A percentile compares a stretch with the other conserved stretches of the same genome.
These are phyloP conservation scores for Drosophila tristis DNA, from an alignment of 1,140 invertebrate species.

Conservation along the genomic window DNA sequence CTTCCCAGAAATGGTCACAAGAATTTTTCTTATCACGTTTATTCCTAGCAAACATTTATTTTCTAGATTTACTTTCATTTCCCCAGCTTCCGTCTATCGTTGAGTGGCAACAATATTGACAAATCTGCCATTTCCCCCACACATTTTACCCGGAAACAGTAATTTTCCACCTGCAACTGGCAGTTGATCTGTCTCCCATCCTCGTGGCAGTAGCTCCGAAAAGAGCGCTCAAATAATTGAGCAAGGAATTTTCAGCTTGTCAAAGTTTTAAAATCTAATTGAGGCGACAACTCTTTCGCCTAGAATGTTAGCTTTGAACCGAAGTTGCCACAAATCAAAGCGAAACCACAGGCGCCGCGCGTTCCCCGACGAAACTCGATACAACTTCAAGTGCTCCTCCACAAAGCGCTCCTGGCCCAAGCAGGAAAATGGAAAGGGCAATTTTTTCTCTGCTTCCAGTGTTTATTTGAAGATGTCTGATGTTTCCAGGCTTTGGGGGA, in stretches of 20 bases:
- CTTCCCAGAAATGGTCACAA: too few species aligned
- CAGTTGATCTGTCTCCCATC: too few species aligned
- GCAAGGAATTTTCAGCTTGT: not conserved
- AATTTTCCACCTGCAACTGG: too few species aligned
- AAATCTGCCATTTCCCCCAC: too few species aligned
- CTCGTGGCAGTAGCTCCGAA: too few species aligned
- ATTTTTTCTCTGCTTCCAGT: not conserved
- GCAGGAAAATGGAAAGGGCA: conserved; percentile 1
- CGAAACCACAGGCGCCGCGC: conserved; percentile 25
- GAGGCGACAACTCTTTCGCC: conserved; percentile 31
- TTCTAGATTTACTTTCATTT: too few species aligned
- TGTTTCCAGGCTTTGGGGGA: conserved; percentile 38
- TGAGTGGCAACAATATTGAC: too few species aligned
- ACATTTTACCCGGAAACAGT: too few species aligned
- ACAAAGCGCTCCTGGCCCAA: not conserved
- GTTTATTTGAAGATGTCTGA: conserved; percentile 52
- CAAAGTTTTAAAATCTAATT: conserved; percentile 7
- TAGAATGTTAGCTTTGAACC: conserved; percentile 20
- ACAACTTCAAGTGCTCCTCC: conserved; percentile 43
- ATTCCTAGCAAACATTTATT: too few species aligned
- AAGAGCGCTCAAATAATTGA: not conserved
- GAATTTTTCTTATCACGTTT: too few species aligned
- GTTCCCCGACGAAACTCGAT: conserved; percentile 29
- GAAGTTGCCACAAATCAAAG: conserved; percentile 29
- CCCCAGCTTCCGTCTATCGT: too few species aligned